Evolutionary conservation across 2,888 invertebrate genomes (phyloP).

Genomic region (Drosophila falleni): DNA sequence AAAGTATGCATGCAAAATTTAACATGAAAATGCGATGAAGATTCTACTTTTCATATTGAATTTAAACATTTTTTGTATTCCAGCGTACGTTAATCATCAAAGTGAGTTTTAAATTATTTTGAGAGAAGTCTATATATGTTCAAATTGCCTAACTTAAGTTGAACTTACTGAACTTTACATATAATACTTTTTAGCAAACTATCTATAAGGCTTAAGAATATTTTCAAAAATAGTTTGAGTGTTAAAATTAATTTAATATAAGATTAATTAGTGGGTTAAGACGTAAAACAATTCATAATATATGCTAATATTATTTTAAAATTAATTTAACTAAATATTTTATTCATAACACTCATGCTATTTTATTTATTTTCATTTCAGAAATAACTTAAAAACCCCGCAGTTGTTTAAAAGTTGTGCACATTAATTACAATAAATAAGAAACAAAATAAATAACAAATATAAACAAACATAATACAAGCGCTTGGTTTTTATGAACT

Average conservation of each 20-base stretch:
- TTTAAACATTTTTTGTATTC: neutral
- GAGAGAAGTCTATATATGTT: too few relatives aligned
- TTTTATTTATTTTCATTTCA: constrained; percentile 48
- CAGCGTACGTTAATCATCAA: neutral
- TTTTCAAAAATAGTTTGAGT: neutral
- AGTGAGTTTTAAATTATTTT: neutral
- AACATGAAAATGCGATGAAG: constrained; percentile 12
- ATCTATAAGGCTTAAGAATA: neutral
- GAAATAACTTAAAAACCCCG: constrained; percentile 46
- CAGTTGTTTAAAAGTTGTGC: constrained; percentile 38
- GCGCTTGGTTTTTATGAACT: constrained; percentile 56
- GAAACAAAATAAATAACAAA: constrained; percentile 3
- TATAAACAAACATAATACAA: constrained; percentile 24
- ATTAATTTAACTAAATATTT: neutral
- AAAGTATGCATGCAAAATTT: constrained; percentile 57
- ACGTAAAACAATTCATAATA: neutral
- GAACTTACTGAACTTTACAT: too few relatives aligned
- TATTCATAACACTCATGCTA: neutral
- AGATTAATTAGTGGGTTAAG: neutral
- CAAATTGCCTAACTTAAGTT: too few relatives aligned
- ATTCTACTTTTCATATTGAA: neutral
- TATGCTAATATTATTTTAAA: neutral
- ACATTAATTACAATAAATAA: constrained; percentile 7
- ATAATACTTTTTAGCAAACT: neutral
- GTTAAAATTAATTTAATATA: neutral